Base-by-base conservation (phyloP, 1,140 invertebrate species). In the Mya arenaria region DNA sequence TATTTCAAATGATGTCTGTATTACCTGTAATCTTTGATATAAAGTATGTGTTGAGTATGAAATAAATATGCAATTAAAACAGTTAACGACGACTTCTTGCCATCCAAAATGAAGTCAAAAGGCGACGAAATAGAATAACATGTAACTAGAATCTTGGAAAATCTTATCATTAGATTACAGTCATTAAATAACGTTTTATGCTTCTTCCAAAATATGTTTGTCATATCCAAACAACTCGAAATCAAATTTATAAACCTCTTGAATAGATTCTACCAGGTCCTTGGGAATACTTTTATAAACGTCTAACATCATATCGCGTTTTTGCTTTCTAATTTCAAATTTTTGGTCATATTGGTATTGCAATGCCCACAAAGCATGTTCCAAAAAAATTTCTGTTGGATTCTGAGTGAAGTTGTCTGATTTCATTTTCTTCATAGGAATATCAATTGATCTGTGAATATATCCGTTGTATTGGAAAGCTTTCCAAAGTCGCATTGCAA, bases 151-250 rank as follows among this genome's bases (percentile, higher is more conserved):
- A n/a, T n/a, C n/a, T n/a, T n/a, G n/a, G n/a, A n/a, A n/a, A n/a
- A n/a, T n/a, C n/a, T n/a, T n/a, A n/a, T n/a, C n/a, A n/a, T n/a
- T n/a, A n/a, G n/a, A n/a, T n/a, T n/a, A n/a, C n/a, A n/a, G n/a
- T n/a, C n/a, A n/a, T n/a, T n/a, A n/a, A n/a, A n/a, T n/a, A n/a
- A n/a, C n/a, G n/a, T n/a, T n/a, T n/a, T n/a, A n/a, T n/a, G n/a
- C n/a, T n/a, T n/a, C n/a, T n/a, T n/a, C n/a, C n/a, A 85, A 78
- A n/a, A 85, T 71, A 68, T 30, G n/a, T 52, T 44, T 23, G 39
- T 73, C 71, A 25, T 73, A 73, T 55, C 23, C 55, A 73, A 73
- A 73, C 52, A 73, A 19, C 37, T 73, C 55, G 60, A 73, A 73
- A 36, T 73, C 71, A 13, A 34, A n/a, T 23, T 58, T 56, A 34